These are phyloP conservation scores for Scyliorhinus canicula DNA, from an alignment of 2,797 vertebrate species.

Conservation along the genomic window DNA sequence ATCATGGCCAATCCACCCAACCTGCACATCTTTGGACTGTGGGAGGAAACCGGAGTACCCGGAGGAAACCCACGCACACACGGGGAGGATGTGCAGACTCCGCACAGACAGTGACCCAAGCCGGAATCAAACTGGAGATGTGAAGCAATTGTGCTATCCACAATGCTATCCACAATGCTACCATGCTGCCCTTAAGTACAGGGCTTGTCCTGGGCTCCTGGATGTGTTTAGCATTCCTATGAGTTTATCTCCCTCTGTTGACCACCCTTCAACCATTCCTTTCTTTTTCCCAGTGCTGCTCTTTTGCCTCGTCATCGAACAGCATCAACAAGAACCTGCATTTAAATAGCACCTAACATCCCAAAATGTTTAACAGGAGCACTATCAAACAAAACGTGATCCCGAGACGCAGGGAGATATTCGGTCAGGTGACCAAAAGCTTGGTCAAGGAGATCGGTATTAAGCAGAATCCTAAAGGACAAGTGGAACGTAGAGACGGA, in stretches of 20 bases:
- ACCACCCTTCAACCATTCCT: not conserved
- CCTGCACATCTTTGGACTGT: too few species aligned
- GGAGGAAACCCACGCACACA: too few species aligned
- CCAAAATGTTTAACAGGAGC: not conserved
- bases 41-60: too few species aligned
- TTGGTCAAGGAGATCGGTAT: not conserved
- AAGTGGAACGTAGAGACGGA: not conserved
- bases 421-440: not conserved
- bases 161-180: too few species aligned
- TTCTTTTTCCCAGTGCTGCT: not conserved
- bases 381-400: not conserved
- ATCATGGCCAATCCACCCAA: too few species aligned
- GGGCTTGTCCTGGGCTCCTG: not conserved
- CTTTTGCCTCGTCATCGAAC: not conserved
- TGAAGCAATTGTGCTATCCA: too few species aligned
- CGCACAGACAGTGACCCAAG: too few species aligned
- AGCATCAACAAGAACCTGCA: not conserved
- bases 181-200: too few species aligned
- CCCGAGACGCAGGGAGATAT: not conserved
- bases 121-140: too few species aligned
- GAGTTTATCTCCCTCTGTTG: not conserved
- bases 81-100: too few species aligned
- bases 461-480: not conserved
- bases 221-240: not conserved
- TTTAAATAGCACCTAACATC: not conserved